Base-by-base conservation (phyloP, 2,113 vertebrate species). In the Hoplias malabaricus region DNA sequence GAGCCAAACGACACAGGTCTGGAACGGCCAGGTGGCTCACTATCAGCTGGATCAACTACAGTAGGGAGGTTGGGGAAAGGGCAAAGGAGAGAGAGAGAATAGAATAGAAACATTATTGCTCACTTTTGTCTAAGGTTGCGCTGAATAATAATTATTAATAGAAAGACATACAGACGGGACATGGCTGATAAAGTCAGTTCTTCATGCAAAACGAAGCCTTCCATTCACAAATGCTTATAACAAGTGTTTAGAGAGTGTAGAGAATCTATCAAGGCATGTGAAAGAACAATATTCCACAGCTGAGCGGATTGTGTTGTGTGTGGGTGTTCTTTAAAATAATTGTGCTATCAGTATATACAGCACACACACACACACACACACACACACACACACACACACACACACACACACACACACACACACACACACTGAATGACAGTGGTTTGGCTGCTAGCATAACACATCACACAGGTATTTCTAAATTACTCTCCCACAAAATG, bases 21-120 rank as follows among this genome's bases (percentile, higher is more conserved):
- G 96, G 95, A 79, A 99, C 89, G 61, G 97, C 92, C 90, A 99
- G 93, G 90, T 99, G 96, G 90, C 94, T 97, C 92, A 99, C 90
- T 83, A 99, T 97, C 92, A 99, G 86, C 85, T 99, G 97, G 93
- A 98, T 97, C 86, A 98, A 93, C 98, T 99, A 84, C 2, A 50
- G 27, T 53, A 50, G 62, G 38, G 69, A 25, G 19, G 19, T 0
- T 9, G 21, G 27, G 38, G 5, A 19, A 23, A 62, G 29, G 50
- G 62, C 74, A 43, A 72, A 7, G 40, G 54, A 50, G 59, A 48
- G 67, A 27, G 13, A 33, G 0, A 16, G 27, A 63, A 11, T n/a
- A 11, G n/a, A n/a, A n/a, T n/a, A n/a, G n/a, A n/a, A n/a, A n/a
- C n/a, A n/a, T n/a, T n/a, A n/a, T n/a, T n/a, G n/a, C n/a, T n/a